These are phyloP conservation scores for Lepidotrigona ventralis DNA, from an alignment of 1,140 invertebrate species.

Conservation along the genomic window DNA sequence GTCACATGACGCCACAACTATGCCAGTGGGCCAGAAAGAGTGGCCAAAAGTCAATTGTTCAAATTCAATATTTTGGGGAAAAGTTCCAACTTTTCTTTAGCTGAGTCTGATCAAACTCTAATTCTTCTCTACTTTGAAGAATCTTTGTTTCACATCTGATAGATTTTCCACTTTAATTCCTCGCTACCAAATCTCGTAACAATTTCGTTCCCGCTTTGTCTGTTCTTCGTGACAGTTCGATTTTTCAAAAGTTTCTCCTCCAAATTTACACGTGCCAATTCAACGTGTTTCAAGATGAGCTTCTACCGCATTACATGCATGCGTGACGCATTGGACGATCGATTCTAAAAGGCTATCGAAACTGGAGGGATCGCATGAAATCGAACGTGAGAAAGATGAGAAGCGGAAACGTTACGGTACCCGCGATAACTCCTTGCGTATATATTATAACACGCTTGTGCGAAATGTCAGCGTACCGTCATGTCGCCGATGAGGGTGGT, in stretches of 20 bases:
- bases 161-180: background rate
- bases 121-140: too few relatives aligned
- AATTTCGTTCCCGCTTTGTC: background rate
- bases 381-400: slow-evolving; percentile 17
- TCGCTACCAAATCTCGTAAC: background rate
- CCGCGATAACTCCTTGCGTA: background rate
- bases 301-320: slow-evolving; percentile 2
- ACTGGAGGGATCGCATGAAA: slow-evolving; percentile 8
- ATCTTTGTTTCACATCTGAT: too few relatives aligned
- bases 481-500: background rate
- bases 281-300: background rate
- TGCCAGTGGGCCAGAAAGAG: too few relatives aligned
- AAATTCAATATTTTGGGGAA: too few relatives aligned
- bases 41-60: too few relatives aligned
- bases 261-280: background rate
- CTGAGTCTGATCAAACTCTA: too few relatives aligned
- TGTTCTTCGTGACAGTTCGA: background rate
- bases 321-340: background rate
- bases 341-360: background rate
- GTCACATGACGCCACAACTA: too few relatives aligned
- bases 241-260: background rate
- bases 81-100: too few relatives aligned
- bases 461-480: background rate
- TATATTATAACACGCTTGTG: background rate
- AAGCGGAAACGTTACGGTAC: slow-evolving; percentile 20